phyloP scores from a whole-genome alignment of 2,113 vertebrate genomes.

The Pollachius pollachius region DNA sequence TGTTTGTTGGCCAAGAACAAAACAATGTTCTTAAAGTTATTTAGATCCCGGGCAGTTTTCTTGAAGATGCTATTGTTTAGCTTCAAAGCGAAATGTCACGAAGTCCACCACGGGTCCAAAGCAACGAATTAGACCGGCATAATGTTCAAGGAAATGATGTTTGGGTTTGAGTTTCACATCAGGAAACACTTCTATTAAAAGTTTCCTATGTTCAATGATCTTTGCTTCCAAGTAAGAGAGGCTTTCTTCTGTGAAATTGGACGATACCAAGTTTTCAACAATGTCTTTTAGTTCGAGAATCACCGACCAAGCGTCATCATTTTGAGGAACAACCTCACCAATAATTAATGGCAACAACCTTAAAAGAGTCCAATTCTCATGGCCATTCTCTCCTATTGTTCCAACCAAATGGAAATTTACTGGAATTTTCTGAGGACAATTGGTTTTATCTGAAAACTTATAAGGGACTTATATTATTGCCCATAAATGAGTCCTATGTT shows the following conservation, averaged over 20 bases:
- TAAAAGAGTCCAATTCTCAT: constrained; percentile 32
- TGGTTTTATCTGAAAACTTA: too few relatives aligned
- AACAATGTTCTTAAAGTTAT: constrained; percentile 17
- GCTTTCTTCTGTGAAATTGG: constrained; percentile 14
- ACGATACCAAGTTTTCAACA: constrained; percentile 19
- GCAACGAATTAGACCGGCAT: constrained; percentile 2
- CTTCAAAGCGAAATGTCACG: constrained; percentile 18
- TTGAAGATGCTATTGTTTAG: constrained; percentile 21
- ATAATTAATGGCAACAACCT: constrained; percentile 15
- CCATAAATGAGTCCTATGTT: too few relatives aligned
- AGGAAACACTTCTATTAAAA: constrained; percentile 4
- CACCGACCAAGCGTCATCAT: constrained; percentile 4
- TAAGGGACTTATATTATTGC: too few relatives aligned
- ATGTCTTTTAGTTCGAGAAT: constrained; percentile 36
- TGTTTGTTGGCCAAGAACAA: constrained; percentile 5
- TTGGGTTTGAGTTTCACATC: neutral
- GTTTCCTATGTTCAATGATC: constrained; percentile 18
- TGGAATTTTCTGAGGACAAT: too few relatives aligned
- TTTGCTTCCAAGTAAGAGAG: constrained; percentile 19
- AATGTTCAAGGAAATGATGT: constrained; percentile 23
- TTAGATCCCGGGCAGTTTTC: constrained; percentile 11
- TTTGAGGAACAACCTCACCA: constrained; percentile 16
- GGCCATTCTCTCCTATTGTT: constrained; percentile 17
- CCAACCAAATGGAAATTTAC: constrained; percentile 7
- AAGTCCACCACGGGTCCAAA: constrained; percentile 18